A percentile compares a stretch with the other conserved stretches of the same genome.
Conservation (phyloP, 2,113 vertebrate species). For the Clarias macrocephalus region DNA sequence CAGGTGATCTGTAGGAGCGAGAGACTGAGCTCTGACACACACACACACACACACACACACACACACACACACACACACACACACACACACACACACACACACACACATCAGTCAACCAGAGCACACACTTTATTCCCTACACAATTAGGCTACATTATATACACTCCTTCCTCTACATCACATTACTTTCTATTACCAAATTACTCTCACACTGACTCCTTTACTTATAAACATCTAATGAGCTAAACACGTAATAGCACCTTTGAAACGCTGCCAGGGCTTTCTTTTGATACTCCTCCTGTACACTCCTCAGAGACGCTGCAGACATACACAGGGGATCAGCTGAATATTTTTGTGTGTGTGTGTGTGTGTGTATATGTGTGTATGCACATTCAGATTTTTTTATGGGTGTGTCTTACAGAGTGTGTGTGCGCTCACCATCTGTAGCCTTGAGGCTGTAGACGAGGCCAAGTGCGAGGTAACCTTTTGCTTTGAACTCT, state of each 20-base stretch:
- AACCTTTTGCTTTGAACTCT: slow-evolving; percentile 96
- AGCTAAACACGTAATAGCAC: slow-evolving; percentile 59
- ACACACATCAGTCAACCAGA: background rate
- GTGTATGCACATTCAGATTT: background rate
- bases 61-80: background rate
- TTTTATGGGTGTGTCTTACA: slow-evolving; percentile 15
- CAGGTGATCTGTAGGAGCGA: slow-evolving; percentile 93
- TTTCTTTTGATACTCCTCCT: slow-evolving; percentile 96
- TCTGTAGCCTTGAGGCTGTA: slow-evolving; percentile 98
- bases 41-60: slow-evolving; percentile 38
- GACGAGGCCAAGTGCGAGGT: slow-evolving; percentile 88
- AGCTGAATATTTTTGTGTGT: background rate
- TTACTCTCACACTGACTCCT: background rate
- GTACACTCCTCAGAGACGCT: slow-evolving; percentile 91
- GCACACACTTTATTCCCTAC: background rate
- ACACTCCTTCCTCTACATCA: background rate
- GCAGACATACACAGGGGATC: slow-evolving; percentile 20
- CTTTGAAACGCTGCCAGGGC: slow-evolving; percentile 97
- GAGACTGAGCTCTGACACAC: slow-evolving; percentile 85
- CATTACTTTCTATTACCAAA: background rate
- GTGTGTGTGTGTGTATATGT: background rate
- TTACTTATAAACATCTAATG: background rate
- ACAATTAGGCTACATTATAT: background rate
- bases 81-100: background rate
- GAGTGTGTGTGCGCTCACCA: slow-evolving; percentile 71